A percentile compares a stretch with the other conserved stretches of the same genome.
Conservation (phyloP, 2,888 invertebrate species). For the Lomographa bimaculata region DNA sequence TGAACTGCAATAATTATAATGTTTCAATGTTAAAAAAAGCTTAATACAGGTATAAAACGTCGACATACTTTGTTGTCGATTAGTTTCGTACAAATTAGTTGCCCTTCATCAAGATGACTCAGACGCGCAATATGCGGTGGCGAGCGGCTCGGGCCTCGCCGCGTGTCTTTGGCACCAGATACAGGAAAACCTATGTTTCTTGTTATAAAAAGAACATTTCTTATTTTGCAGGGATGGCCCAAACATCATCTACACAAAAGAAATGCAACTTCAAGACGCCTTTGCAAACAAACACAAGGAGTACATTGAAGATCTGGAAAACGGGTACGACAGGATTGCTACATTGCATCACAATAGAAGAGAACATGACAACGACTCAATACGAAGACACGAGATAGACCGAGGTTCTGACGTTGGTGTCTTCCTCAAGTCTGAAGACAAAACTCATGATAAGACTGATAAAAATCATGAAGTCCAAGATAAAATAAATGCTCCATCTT, state of each 20-base stretch:
- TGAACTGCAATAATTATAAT: no score
- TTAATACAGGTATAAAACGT: no score
- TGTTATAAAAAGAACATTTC: no score
- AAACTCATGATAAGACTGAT: constrained; percentile 61
- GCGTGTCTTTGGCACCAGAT: no score
- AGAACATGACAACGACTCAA: constrained; percentile 88
- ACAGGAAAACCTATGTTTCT: no score
- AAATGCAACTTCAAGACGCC: constrained; percentile 79
- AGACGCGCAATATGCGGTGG: no score
- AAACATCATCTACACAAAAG: constrained; percentile 81
- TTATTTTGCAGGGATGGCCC: constrained; percentile 77
- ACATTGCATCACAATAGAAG: constrained; percentile 71
- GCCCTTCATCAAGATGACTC: no score
- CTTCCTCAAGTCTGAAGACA: constrained; percentile 69
- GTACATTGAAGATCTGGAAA: constrained; percentile 84
- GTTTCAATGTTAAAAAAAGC: no score
- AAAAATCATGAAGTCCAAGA: constrained; percentile 58
- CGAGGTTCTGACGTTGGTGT: constrained; percentile 87
- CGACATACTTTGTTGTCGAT: no score
- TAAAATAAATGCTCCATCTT: constrained; percentile 60
- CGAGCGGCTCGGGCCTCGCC: no score
- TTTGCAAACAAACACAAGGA: constrained; percentile 80
- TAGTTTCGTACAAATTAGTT: no score
- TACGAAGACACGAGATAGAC: constrained; percentile 90
- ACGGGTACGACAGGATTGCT: constrained; percentile 79